A percentile compares a stretch with the other conserved stretches of the same genome.
These are phyloP conservation scores for Cryptotermes secundus DNA, from an alignment of 1,140 invertebrate genomes.

Conservation along the genomic window DNA sequence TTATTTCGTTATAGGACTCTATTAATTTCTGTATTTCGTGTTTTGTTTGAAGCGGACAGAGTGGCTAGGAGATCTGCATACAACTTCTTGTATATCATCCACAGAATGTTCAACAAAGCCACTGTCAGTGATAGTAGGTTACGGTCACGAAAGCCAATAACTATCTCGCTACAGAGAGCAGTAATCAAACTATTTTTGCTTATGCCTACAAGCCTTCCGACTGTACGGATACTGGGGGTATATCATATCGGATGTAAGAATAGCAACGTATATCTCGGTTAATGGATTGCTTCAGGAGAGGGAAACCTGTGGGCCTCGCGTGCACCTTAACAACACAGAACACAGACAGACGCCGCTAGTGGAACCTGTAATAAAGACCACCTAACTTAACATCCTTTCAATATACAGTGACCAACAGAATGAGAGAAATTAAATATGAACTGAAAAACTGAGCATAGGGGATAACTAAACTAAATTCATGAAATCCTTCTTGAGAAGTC, in stretches of 20 bases:
- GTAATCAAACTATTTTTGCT: conserved; percentile 3
- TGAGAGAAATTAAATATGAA: too few relatives aligned
- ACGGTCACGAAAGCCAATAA: background rate
- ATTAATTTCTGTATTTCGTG: background rate
- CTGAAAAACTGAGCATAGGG: too few relatives aligned
- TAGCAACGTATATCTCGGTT: background rate
- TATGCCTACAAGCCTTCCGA: background rate
- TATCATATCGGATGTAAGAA: background rate
- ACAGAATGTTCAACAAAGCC: background rate
- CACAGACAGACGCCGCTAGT: background rate
- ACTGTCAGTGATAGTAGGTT: conserved; percentile 1
- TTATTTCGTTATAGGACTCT: background rate
- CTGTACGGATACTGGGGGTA: background rate
- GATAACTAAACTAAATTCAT: too few relatives aligned
- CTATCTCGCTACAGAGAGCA: background rate
- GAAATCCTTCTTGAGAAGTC: too few relatives aligned
- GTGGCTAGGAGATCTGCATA: background rate
- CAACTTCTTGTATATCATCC: background rate
- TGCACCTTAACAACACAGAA: background rate
- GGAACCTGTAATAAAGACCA: background rate
- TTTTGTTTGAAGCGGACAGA: background rate
- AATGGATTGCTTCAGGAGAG: conserved; percentile 15
- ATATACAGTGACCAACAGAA: too few relatives aligned
- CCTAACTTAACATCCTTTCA: background rate
- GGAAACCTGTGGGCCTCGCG: background rate